Evolutionary conservation across 2,113 vertebrate species (phyloP).

Genomic region (Puma concolor): DNA sequence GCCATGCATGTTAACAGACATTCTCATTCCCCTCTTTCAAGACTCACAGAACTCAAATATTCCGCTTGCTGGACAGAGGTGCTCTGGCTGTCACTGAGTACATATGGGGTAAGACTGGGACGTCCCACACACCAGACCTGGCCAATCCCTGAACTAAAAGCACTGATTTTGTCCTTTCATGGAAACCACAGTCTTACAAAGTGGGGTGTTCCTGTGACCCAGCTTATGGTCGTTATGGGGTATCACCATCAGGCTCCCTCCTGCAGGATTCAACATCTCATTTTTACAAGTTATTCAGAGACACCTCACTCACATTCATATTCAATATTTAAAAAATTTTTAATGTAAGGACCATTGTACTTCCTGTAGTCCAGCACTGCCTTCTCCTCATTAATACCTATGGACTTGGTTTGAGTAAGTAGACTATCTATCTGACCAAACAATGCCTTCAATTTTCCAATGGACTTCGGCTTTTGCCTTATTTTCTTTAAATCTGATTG

Average conservation of each 20-base stretch:
- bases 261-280: not conserved
- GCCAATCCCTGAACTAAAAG: not conserved
- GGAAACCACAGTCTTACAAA: not conserved
- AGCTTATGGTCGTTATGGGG: fast-evolving
- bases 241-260: too few relatives aligned
- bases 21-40: not conserved
- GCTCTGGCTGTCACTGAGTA: fast-evolving
- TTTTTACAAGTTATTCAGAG: not conserved
- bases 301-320: not conserved
- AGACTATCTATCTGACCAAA: not conserved
- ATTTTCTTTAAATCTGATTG: not conserved
- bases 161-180: not conserved
- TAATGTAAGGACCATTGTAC: not conserved
- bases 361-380: not conserved
- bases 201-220: not conserved
- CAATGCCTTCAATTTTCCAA: not conserved
- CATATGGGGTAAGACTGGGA: fast-evolving
- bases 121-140: fast-evolving
- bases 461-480: not conserved
- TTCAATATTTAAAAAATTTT: not conserved
- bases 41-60: not conserved
- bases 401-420: not conserved
- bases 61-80: not conserved
- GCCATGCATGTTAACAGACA: not conserved
- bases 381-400: fast-evolving